Evolutionary conservation across 2,888 invertebrate genomes (phyloP), one percentile per base, ranked within the genome.

Genomic region (Agapetus fuscipes): DNA sequence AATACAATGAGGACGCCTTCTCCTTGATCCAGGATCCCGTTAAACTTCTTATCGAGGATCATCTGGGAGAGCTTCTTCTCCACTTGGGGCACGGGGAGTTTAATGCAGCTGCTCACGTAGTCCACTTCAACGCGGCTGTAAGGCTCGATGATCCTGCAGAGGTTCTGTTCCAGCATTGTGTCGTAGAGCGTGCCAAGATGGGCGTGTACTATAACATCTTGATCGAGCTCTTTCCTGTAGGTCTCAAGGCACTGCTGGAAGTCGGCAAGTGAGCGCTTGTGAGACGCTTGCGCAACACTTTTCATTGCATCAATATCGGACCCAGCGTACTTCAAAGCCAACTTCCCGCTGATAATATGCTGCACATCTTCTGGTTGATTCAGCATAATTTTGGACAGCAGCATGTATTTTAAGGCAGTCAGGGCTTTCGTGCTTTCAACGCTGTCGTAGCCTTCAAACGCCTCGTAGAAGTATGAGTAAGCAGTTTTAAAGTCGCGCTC

Each of bases 401-500:
- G 75, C 98, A 99, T 99, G 66, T 99, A 99, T 61, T 99, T 99
- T 12, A 99, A 71, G n/a, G 94, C 90, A 15, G 84, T 87, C 17
- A 97, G 66, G 2, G 98, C 97, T 62, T 89, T 93, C 3, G 79
- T 78, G 55, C 82, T 84, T 53, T 94, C 93, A 3, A 94, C 87
- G 50, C 93, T 94, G 63, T 96, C 96, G 62, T 91, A 96, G 51
- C 96, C 94, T 71, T 98, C 98, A 63, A 97, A 98, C 10, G 96
- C 96, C 72, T 98, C 98, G 62, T 97, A 98, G 61, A 98, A 98
- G 60, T 98, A 98, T 39, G 97, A 98, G 67, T 94, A 99, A 30
- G 96, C 97, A 41, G 98, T 99, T 75, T 99, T 98, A 63, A 98
- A 99, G 60, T 99, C 98, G 53, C 90, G 83, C 63, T 98, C 98